phyloP scores from a whole-genome alignment of 2,113 vertebrate species.

The Tyrannus savana region DNA sequence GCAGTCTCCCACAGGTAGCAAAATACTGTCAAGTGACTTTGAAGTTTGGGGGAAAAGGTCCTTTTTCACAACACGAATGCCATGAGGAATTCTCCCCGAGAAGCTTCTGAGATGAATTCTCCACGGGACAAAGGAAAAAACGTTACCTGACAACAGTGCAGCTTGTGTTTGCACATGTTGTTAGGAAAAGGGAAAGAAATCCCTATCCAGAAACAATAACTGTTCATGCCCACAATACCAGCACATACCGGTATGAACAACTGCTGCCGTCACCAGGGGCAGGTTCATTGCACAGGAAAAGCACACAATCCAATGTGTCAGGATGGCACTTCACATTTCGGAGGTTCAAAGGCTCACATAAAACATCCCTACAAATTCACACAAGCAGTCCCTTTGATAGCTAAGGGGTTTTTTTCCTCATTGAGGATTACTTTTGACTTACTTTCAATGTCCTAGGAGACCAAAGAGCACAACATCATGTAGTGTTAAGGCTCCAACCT shows the following conservation, averaged over 20 bases:
- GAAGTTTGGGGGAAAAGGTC: background rate
- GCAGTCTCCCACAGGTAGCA: background rate
- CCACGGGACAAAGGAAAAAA: background rate
- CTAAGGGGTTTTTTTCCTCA: rapidly evolving
- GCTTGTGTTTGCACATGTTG: background rate
- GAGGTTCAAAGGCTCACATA: background rate
- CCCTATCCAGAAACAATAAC: background rate
- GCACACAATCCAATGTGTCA: background rate
- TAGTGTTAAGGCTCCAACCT: background rate
- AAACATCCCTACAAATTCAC: background rate
- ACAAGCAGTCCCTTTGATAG: background rate
- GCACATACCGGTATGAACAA: background rate
- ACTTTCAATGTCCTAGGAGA: background rate
- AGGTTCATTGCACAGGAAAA: background rate
- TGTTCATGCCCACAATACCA: background rate
- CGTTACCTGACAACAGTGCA: background rate
- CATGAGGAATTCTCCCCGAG: background rate
- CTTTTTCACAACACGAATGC: background rate
- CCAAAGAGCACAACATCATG: background rate
- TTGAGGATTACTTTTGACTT: background rate
- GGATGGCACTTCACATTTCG: background rate
- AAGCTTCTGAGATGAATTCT: background rate
- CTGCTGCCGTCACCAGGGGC: background rate
- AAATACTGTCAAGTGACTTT: background rate
- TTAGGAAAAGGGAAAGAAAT: background rate